Evolutionary conservation across 1,140 invertebrate genomes (phyloP).

Genomic region (Lordiphosa clarofinis): DNA sequence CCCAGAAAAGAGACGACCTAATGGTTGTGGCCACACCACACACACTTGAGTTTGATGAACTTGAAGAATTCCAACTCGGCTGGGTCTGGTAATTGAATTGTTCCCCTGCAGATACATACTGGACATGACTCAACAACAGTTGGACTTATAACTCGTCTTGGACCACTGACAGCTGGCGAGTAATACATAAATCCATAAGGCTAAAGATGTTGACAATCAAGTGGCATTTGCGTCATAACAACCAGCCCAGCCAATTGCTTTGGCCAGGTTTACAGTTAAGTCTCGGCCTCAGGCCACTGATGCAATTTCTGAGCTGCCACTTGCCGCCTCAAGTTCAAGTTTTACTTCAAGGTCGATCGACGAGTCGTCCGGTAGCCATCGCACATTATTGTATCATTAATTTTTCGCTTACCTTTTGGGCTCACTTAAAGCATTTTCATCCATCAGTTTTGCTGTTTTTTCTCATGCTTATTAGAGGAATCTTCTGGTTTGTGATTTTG

Average conservation of each 20-base stretch:
- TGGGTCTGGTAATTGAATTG: slow-evolving; percentile 65
- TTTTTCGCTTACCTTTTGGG: slow-evolving; percentile 11
- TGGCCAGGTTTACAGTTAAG: slow-evolving; percentile 28
- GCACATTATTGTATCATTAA: slow-evolving; percentile 47
- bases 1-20: slow-evolving; percentile 33
- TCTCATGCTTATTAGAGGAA: slow-evolving; percentile 42
- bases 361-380: slow-evolving; percentile 42
- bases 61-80: slow-evolving; percentile 50
- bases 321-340: slow-evolving; percentile 41
- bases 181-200: slow-evolving; percentile 57
- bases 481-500: slow-evolving; percentile 14
- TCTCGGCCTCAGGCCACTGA: slow-evolving; percentile 17
- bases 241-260: slow-evolving; percentile 45
- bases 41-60: slow-evolving; percentile 66
- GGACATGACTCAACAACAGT: slow-evolving; percentile 69
- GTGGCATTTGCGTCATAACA: slow-evolving; percentile 69
- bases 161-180: slow-evolving; percentile 36
- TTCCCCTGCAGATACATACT: slow-evolving; percentile 59
- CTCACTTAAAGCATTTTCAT: slow-evolving; percentile 63
- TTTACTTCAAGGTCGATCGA: slow-evolving; percentile 61
- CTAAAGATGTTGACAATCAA: slow-evolving; percentile 46
- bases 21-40: slow-evolving; percentile 1
- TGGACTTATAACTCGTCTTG: slow-evolving; percentile 36
- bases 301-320: slow-evolving; percentile 42
- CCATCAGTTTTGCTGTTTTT: slow-evolving; percentile 56